phyloP scores from a whole-genome alignment of 2,888 invertebrate species.

The Agriopis aurantiaria region DNA sequence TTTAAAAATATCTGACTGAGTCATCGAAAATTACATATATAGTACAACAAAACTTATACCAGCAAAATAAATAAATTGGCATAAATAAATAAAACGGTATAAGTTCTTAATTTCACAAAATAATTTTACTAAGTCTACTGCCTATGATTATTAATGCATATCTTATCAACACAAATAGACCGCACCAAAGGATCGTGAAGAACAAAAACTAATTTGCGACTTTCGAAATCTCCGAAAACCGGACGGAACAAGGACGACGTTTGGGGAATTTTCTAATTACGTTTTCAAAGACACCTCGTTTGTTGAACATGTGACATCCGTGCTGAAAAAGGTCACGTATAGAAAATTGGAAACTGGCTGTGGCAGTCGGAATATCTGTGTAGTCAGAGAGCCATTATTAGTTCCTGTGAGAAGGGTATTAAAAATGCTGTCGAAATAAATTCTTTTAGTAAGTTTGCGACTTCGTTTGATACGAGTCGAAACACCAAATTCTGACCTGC shows the following conservation, averaged over 20 bases:
- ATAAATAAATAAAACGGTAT: too few species aligned
- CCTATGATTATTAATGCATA: not conserved
- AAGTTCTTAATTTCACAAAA: too few species aligned
- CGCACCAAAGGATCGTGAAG: constrained; percentile 36
- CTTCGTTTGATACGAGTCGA: not conserved
- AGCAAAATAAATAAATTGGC: too few species aligned
- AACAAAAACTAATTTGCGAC: constrained; percentile 80
- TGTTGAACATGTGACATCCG: constrained; percentile 81
- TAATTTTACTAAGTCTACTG: too few species aligned
- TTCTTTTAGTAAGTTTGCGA: not conserved
- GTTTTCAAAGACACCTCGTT: constrained; percentile 86
- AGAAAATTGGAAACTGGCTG: constrained; percentile 76
- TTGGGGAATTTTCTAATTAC: constrained; percentile 86
- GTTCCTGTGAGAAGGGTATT: constrained; percentile 10
- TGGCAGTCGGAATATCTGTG: constrained; percentile 33
- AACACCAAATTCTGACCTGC: not conserved
- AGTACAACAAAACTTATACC: not conserved
- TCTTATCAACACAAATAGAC: not conserved
- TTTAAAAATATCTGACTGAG: not conserved
- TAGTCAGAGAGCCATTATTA: constrained; percentile 38
- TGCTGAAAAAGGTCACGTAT: constrained; percentile 83
- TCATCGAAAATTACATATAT: not conserved
- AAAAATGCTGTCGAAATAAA: not conserved
- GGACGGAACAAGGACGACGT: constrained; percentile 63
- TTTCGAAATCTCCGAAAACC: constrained; percentile 64